Conservation (phyloP, 2,888 invertebrate species). For the Aporophyla lueneburgensis region DNA sequence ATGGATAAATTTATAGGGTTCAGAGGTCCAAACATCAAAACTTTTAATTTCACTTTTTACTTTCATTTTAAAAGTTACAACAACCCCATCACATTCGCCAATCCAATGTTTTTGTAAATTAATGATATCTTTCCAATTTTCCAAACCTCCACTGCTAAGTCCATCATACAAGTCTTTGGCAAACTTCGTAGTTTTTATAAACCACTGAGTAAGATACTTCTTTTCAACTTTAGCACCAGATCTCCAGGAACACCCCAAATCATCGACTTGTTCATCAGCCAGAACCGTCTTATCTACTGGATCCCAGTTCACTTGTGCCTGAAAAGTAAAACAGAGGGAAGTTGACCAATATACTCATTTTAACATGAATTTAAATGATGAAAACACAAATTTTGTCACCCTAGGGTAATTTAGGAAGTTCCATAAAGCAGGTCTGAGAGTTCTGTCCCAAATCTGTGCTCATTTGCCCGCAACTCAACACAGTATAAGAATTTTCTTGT, state of each 20-base stretch:
- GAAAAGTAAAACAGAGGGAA: conserved; percentile 60
- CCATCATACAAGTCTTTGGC: conserved; percentile 94
- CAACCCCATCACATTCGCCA: conserved; percentile 95
- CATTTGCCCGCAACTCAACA: no score
- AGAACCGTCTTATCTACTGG: conserved; percentile 99
- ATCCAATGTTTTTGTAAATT: conserved; percentile 97
- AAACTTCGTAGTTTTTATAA: conserved; percentile 96
- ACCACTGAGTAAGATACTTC: conserved; percentile 98
- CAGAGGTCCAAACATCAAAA: conserved; percentile 93
- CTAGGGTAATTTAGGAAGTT: no score
- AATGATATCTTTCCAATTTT: conserved; percentile 96
- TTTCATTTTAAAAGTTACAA: conserved; percentile 92
- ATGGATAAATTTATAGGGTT: conserved; percentile 93
- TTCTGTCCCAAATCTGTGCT: no score
- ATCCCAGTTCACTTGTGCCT: conserved; percentile 99
- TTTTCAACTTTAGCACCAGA: conserved; percentile 98
- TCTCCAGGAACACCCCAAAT: conserved; percentile 97
- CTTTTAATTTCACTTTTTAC: conserved; percentile 71
- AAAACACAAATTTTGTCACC: no score
- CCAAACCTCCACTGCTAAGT: conserved; percentile 92
- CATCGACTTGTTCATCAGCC: conserved; percentile 99
- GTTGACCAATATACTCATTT: not conserved
- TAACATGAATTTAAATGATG: no score
- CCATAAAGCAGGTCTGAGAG: no score
- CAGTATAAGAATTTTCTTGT: no score